Base-by-base conservation (phyloP, 2,888 invertebrate species). In the Adela reaumurella region DNA sequence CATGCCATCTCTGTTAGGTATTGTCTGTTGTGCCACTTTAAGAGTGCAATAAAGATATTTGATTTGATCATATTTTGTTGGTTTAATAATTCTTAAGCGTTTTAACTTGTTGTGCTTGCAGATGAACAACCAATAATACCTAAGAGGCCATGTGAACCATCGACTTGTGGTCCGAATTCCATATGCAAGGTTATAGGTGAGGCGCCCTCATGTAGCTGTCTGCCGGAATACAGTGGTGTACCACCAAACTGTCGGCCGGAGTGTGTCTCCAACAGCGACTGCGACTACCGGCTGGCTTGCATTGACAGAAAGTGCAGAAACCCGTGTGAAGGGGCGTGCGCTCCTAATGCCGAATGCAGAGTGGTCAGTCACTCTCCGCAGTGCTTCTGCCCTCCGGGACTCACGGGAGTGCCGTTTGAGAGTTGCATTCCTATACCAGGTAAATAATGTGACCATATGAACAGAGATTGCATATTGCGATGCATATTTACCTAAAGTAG, bases 301-400 rank as follows among this genome's bases (percentile, higher is more conserved):
- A 82, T 88, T 11, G 89, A 89, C 60, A 84, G 83, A 52, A 91
- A 87, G 65, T 94, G 93, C 60, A 71, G 83, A 6, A 89, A 93
- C 62, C 92, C 92, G 17, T 94, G 93, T 58, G 82, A 86, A 2
- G 90, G 90, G 43, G 85, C 88, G 24, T 93, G 93, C 57, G 92
- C 92, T 47, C 82, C 82, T 53, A 84, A 85, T 49, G 89, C 94
- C 1, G 72, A 84, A 48, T 94, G 94, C 62, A 80, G 87, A 51
- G 89, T 90, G 1, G 82, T 92, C 48, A 92, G 92, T 64, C 94
- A 94, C 65, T 89, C 89, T 56, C 92, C 94, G 1, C 86, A 91
- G 51, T 94, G 94, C 62, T 84, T 83, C 49, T 94, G 94, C 61
- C 86, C 87, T 54, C 62, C 70, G 20, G 83, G 83, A 49, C 84